A percentile compares a stretch with the other conserved stretches of the same genome.
Conservation (phyloP, 1,140 invertebrate species). For the Asbolus verrucosus region DNA sequence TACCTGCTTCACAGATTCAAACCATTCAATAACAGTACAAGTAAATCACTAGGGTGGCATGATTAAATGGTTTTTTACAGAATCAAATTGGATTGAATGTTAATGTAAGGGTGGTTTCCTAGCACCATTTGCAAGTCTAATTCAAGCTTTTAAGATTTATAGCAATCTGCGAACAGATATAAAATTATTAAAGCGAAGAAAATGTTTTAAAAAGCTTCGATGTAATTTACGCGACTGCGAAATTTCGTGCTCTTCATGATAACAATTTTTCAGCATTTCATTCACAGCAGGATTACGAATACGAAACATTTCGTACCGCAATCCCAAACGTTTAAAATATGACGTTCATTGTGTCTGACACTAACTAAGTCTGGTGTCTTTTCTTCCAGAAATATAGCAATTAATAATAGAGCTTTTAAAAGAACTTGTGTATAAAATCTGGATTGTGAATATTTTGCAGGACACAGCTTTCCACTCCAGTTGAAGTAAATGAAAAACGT, state of each 20-base stretch:
- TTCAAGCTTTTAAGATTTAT: slow-evolving; percentile 39
- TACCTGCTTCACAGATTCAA: slow-evolving; percentile 18
- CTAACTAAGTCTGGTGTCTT: no score
- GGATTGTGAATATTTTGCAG: background rate
- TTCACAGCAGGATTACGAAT: background rate
- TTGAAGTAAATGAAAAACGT: background rate
- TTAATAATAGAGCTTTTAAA: no score
- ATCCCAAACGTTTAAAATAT: no score
- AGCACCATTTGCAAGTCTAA: slow-evolving; percentile 38
- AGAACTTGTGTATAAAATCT: no score
- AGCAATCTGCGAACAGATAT: background rate
- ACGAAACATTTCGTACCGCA: no score
- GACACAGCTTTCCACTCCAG: background rate
- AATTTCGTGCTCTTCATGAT: background rate
- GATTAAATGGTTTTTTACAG: slow-evolving; percentile 34
- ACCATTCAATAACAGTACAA: slow-evolving; percentile 16
- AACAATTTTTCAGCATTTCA: no score
- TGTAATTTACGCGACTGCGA: background rate
- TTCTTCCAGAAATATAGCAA: no score
- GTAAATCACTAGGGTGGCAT: slow-evolving; percentile 6
- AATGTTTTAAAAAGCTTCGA: background rate
- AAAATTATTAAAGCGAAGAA: slow-evolving; percentile 2
- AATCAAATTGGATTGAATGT: slow-evolving; percentile 39
- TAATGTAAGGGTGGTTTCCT: slow-evolving; percentile 28
- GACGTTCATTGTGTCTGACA: no score